Evolutionary conservation across 2,797 vertebrate species (phyloP).

Genomic region (Uromys caudimaculatus): DNA sequence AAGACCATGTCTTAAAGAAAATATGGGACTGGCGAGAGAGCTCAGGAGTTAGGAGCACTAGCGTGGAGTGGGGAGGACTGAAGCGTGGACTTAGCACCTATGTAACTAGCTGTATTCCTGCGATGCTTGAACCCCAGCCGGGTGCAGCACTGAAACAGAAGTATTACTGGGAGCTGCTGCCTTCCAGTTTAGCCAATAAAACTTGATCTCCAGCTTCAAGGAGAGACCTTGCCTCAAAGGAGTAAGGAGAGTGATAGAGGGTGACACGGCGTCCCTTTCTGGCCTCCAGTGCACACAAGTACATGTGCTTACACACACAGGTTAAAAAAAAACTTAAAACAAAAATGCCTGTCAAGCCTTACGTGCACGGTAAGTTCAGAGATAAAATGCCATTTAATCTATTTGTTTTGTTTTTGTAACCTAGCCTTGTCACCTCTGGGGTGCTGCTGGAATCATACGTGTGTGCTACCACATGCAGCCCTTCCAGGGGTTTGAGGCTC

Average conservation of each 20-base stretch:
- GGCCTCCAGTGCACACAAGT: neutral
- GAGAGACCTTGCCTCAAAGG: neutral
- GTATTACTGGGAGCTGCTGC: neutral
- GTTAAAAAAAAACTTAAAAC: neutral
- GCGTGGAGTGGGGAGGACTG: neutral
- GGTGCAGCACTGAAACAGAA: neutral
- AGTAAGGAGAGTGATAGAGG: neutral
- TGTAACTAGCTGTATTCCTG: neutral
- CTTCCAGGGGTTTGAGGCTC: neutral
- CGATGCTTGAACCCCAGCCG: neutral
- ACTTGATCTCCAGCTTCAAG: neutral
- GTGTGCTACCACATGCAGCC: neutral
- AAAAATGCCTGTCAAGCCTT: neutral
- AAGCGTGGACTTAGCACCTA: neutral
- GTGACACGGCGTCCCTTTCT: no score
- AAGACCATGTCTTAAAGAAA: neutral
- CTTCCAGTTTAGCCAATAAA: neutral
- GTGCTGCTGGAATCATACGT: neutral
- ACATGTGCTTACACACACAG: neutral
- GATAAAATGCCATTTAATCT: neutral
- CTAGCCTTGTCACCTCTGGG: neutral
- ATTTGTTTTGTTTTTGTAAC: neutral
- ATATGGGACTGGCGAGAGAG: no score
- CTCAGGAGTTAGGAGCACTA: neutral
- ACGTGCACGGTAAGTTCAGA: neutral